Evolutionary conservation across 2,797 vertebrate species (phyloP).

Genomic region (Etheostoma perlongum): DNA sequence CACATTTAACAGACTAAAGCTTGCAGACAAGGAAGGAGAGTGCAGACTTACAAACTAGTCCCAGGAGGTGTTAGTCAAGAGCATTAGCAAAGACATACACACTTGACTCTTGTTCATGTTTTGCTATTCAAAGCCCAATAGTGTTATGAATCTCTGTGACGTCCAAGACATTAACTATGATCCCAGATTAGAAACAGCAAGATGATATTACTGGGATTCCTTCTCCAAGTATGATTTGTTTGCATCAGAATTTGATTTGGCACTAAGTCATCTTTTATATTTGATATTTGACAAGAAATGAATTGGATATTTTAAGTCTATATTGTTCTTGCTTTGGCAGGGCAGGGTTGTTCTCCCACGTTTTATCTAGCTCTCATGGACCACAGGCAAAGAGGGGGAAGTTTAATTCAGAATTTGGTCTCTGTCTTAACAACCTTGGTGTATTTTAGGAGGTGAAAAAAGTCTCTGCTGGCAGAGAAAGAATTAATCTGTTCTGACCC

Average conservation of each 20-base stretch:
- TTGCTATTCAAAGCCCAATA: constrained; percentile 68
- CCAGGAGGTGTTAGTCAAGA: constrained; percentile 71
- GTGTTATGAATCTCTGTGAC: constrained; percentile 66
- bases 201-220: constrained; percentile 49
- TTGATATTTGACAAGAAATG: constrained; percentile 43
- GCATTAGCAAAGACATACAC: constrained; percentile 72
- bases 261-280: constrained; percentile 33
- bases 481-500: constrained; percentile 63
- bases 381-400: constrained; percentile 25
- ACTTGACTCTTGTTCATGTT: constrained; percentile 76
- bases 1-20: constrained; percentile 59
- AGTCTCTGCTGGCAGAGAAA: constrained; percentile 49
- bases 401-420: constrained; percentile 51
- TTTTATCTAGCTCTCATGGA: constrained; percentile 24
- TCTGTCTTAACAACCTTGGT: constrained; percentile 41
- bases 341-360: constrained; percentile 15
- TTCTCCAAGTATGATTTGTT: constrained; percentile 59
- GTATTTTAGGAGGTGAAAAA: constrained; percentile 70
- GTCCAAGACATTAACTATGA: constrained; percentile 59
- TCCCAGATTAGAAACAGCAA: constrained; percentile 53
- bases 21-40: constrained; percentile 57
- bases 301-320: constrained; percentile 42
- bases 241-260: constrained; percentile 44
- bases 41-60: constrained; percentile 66
- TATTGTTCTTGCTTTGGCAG: constrained; percentile 40